A percentile compares a stretch with the other conserved stretches of the same genome.
Conservation (phyloP, 2,113 vertebrate species). For the Nothocercus julius region DNA sequence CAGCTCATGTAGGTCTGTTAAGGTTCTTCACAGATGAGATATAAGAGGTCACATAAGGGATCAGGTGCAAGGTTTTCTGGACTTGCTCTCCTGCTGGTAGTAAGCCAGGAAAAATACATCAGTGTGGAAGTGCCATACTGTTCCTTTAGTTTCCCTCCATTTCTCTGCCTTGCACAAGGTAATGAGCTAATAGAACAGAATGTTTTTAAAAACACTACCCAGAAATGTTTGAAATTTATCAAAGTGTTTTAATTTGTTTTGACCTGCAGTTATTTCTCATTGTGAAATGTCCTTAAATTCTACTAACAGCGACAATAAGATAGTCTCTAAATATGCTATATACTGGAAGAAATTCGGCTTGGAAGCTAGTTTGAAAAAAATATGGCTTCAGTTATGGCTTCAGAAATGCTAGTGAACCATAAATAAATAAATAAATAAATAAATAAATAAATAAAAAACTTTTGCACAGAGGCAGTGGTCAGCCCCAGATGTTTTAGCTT, state of each 20-base stretch:
- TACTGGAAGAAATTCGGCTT: background rate
- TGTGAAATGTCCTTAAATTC: background rate
- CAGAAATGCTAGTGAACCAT: background rate
- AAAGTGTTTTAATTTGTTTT: background rate
- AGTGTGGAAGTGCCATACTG: background rate
- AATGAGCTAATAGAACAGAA: background rate
- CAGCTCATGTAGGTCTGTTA: background rate
- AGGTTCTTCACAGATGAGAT: background rate
- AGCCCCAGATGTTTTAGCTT: background rate
- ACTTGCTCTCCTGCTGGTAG: background rate
- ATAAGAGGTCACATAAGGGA: background rate
- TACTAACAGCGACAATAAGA: background rate
- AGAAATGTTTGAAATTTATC: too few species aligned
- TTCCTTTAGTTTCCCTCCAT: background rate
- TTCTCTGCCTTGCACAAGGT: background rate
- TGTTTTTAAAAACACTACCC: background rate
- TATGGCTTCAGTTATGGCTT: background rate
- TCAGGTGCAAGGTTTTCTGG: background rate
- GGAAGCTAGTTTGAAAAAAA: background rate
- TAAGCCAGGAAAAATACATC: fast-evolving
- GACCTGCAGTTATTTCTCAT: background rate
- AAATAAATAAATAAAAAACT: background rate
- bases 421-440: background rate
- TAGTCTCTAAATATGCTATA: background rate
- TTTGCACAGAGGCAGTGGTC: background rate